Conservation (phyloP, 2,797 vertebrate genomes). For the Cephalopachus bancanus region DNA sequence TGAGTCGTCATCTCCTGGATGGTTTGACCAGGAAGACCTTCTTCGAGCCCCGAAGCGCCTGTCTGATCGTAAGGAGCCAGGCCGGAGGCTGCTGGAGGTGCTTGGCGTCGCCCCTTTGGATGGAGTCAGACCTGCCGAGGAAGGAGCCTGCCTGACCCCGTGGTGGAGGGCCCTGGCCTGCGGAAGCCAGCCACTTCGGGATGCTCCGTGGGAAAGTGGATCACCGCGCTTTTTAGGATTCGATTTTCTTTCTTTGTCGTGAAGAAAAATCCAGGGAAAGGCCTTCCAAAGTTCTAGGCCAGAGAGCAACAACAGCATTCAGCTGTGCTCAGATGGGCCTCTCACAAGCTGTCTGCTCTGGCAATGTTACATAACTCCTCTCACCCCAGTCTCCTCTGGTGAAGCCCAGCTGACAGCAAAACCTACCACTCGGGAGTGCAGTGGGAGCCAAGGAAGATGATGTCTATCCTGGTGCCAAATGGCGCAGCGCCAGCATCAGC, state of each 20-base stretch:
- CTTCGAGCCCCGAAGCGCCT: slow-evolving; percentile 25
- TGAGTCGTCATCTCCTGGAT: slow-evolving; percentile 75
- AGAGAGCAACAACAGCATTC: neutral
- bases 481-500: slow-evolving; percentile 27
- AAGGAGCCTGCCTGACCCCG: neutral
- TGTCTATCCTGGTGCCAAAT: slow-evolving; percentile 34
- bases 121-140: neutral
- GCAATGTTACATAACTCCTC: slow-evolving; percentile 46
- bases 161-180: neutral
- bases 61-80: slow-evolving; percentile 67
- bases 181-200: neutral
- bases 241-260: neutral
- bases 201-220: neutral
- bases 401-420: slow-evolving; percentile 63
- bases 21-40: slow-evolving; percentile 15
- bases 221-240: slow-evolving; percentile 37
- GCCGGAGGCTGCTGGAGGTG: neutral
- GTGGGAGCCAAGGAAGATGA: slow-evolving; percentile 4
- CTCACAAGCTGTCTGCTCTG: slow-evolving; percentile 8
- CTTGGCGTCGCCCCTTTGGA: neutral
- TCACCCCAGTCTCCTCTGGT: slow-evolving; percentile 50
- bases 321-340: slow-evolving; percentile 26
- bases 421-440: neutral
- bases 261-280: neutral
- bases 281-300: slow-evolving; percentile 37